Evolutionary conservation across 2,888 invertebrate genomes (phyloP), one percentile per base, ranked within the genome.

Genomic region (Agelastica alni): DNA sequence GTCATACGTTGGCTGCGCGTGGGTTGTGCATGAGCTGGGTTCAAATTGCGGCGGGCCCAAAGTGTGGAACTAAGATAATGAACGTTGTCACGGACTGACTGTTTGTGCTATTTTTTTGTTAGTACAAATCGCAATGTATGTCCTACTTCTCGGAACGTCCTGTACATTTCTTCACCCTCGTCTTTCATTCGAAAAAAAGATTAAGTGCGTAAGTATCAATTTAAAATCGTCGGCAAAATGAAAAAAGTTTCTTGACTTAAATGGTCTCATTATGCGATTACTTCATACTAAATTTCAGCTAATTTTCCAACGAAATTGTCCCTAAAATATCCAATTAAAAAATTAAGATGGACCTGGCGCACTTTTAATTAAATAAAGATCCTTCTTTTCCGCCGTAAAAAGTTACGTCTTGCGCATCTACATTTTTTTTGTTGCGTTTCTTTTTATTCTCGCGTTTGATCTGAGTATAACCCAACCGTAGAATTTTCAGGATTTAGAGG

Each of bases 391-490:
- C 13, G 36, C n/a, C 28, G 30, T 48, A 39, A 48, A 51, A 47
- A 17, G 51, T 34, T 49, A 47, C 56, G 51, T 56, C 56, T 56
- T 47, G 46, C 43, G 42, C 43, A 43, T 28, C 28, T 51, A 26
- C 32, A 18, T 10, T 20, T 17, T 17, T 18, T 20, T 39, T 20
- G 22, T 32, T 16, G 32, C 28, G 43, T 47, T 42, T 51, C 18
- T n/a, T 37, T 18, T 47, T 34, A 22, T 45, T 30, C 41, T 32
- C 16, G 30, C 51, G 51, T 56, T 56, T 56, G 56, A 56, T 47
- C 46, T 47, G 46, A 51, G 41, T 47, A 55, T n/a, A 55, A 41
- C 49, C 54, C 26, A 51, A 26, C 54, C 14, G 14, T 5, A 36
- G 34, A 36, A 36, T 36, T 36, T 36, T 17, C n/a, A n/a, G n/a